phyloP scores from a whole-genome alignment of 2,888 invertebrate genomes.

The Saturnia japonica region DNA sequence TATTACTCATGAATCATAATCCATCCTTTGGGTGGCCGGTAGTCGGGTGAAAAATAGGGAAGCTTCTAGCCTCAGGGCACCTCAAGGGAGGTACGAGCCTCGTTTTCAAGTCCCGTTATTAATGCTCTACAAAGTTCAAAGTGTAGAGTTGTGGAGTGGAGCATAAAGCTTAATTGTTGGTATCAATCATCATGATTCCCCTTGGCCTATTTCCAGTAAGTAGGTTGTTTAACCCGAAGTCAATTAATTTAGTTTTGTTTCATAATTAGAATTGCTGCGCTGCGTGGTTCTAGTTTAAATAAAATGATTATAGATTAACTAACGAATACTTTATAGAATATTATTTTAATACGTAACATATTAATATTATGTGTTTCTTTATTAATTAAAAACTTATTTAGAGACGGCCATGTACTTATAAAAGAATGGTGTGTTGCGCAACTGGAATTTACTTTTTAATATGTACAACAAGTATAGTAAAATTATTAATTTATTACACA shows the following conservation, averaged over 20 bases:
- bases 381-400: no score
- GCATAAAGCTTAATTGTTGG: conserved; percentile 23
- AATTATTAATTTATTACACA: no score
- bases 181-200: conserved; percentile 26
- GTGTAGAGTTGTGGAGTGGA: conserved; percentile 22
- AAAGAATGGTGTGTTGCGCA: no score
- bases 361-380: no score
- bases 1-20: conserved; percentile 21
- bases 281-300: neutral
- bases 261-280: conserved; percentile 21
- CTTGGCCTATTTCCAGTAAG: conserved; percentile 22
- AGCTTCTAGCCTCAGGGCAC: conserved; percentile 22
- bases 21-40: conserved; percentile 16
- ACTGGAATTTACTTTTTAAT: no score
- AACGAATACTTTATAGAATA: neutral
- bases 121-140: conserved; percentile 25
- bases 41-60: conserved; percentile 23
- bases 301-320: neutral
- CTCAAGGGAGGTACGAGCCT: conserved; percentile 20
- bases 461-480: no score
- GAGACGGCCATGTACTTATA: no score
- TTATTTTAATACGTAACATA: neutral
- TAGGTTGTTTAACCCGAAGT: conserved; percentile 20
- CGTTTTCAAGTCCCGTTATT: conserved; percentile 23
- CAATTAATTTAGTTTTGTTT: conserved; percentile 23